A percentile compares a stretch with the other conserved stretches of the same genome.
These are phyloP conservation scores for Nothoprocta pentlandii DNA, from an alignment of 2,113 vertebrate genomes.

Conservation along the genomic window DNA sequence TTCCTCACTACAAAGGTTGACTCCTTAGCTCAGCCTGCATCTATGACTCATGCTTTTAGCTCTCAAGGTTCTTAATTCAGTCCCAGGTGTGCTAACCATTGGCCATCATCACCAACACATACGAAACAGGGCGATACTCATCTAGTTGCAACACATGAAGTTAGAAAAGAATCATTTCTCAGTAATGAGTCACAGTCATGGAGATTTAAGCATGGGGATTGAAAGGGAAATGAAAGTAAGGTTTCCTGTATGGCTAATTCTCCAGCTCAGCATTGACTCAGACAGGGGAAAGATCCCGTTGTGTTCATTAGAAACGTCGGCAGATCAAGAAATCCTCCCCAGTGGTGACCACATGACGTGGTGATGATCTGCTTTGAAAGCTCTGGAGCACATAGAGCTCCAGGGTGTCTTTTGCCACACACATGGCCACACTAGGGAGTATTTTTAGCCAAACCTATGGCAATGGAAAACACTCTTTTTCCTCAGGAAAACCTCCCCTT, in stretches of 20 bases:
- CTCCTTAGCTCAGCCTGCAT: background rate
- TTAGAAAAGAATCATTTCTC: background rate
- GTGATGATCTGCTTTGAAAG: background rate
- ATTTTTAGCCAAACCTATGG: background rate
- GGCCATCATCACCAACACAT: background rate
- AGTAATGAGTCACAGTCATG: constrained; percentile 45
- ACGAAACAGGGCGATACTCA: background rate
- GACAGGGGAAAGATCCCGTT: background rate
- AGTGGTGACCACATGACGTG: accelerated
- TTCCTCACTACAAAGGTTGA: background rate
- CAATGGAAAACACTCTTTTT: background rate
- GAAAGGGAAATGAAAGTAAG: constrained; percentile 26
- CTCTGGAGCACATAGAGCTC: background rate
- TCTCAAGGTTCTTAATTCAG: constrained; percentile 32
- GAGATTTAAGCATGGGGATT: background rate
- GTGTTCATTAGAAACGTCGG: background rate
- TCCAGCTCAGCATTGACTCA: background rate
- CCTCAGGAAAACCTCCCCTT: background rate
- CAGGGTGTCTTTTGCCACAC: background rate
- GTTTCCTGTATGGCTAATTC: constrained; percentile 36
- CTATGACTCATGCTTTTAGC: constrained; percentile 5
- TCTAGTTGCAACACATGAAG: background rate
- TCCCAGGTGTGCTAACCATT: constrained; percentile 32
- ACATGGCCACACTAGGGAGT: background rate
- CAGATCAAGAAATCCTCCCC: background rate